phyloP scores from a whole-genome alignment of 2,797 vertebrate genomes.

The Typhlichthys eigenmanni region DNA sequence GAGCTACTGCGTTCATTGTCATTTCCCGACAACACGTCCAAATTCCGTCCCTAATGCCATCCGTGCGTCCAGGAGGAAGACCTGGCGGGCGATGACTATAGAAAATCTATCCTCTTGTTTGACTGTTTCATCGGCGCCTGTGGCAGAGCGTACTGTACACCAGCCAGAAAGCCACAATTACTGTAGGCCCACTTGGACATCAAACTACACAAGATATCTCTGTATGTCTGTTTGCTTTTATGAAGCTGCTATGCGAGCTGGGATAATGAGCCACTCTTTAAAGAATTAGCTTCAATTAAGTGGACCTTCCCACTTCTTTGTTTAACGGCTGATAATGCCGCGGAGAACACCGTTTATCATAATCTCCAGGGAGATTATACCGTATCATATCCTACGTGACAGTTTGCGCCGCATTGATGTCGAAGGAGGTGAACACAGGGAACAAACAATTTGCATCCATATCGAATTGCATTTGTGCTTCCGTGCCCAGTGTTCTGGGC shows the following conservation, averaged over 20 bases:
- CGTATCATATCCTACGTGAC: slow-evolving; percentile 6
- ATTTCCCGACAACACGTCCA: slow-evolving; percentile 59
- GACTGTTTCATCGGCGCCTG: slow-evolving; percentile 76
- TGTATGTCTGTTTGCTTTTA: slow-evolving; percentile 49
- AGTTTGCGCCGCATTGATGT: slow-evolving; percentile 1
- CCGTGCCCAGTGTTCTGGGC: slow-evolving; percentile 16
- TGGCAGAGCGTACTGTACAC: slow-evolving; percentile 55
- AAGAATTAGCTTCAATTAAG: slow-evolving; percentile 68
- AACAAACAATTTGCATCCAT: slow-evolving; percentile 11
- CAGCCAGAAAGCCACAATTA: slow-evolving; percentile 65
- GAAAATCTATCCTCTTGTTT: slow-evolving; percentile 74
- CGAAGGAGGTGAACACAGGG: slow-evolving; percentile 3
- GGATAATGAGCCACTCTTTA: slow-evolving; percentile 60
- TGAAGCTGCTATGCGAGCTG: slow-evolving; percentile 39
- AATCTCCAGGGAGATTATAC: slow-evolving; percentile 18
- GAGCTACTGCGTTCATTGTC: slow-evolving; percentile 57
- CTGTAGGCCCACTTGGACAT: slow-evolving; percentile 42
- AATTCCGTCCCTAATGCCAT: slow-evolving; percentile 60
- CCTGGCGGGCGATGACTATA: slow-evolving; percentile 64
- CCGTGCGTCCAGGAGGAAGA: slow-evolving; percentile 71
- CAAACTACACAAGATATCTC: slow-evolving; percentile 29
- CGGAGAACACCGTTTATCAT: slow-evolving; percentile 48
- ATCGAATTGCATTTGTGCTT: slow-evolving; percentile 4
- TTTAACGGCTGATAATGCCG: slow-evolving; percentile 45
- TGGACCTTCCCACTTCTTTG: slow-evolving; percentile 55